These are phyloP conservation scores for Rugalucina vietnamica DNA, from an alignment of 2,888 invertebrate genomes.

Conservation along the genomic window DNA sequence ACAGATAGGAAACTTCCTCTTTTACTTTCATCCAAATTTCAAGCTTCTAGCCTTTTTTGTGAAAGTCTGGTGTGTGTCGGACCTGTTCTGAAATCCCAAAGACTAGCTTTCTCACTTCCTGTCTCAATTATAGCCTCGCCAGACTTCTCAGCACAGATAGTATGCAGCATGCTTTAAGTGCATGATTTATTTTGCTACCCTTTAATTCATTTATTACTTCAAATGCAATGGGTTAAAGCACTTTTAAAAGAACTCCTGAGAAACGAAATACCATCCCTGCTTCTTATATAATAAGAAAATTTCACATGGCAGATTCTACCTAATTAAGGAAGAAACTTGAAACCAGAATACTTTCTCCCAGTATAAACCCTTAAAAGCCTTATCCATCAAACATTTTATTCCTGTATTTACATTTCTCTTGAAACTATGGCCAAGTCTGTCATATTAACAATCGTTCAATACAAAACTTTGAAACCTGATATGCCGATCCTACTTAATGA, in stretches of 20 bases:
- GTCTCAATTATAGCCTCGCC: too few species aligned
- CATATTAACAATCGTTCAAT: constrained; percentile 16
- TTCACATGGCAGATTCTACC: neutral
- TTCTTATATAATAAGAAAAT: constrained; percentile 9
- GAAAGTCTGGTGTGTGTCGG: too few species aligned
- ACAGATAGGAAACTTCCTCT: too few species aligned
- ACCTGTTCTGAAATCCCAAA: too few species aligned
- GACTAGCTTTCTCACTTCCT: too few species aligned
- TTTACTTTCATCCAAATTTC: too few species aligned
- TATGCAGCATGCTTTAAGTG: too few species aligned
- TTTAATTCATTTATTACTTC: too few species aligned
- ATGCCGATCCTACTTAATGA: neutral
- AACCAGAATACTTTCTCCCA: constrained; percentile 11
- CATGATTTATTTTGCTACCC: too few species aligned
- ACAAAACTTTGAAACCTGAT: constrained; percentile 9
- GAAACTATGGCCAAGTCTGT: constrained; percentile 6
- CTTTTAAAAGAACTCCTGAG: neutral
- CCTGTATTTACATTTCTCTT: constrained; percentile 23
- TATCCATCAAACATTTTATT: constrained; percentile 24
- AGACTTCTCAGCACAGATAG: too few species aligned
- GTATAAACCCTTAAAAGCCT: constrained; percentile 9
- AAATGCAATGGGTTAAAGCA: too few species aligned
- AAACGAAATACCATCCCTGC: neutral
- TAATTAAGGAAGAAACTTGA: constrained; percentile 1
- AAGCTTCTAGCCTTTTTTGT: too few species aligned